These are phyloP conservation scores for Anoplophora glabripennis DNA, from an alignment of 1,140 invertebrate genomes.

Conservation along the genomic window DNA sequence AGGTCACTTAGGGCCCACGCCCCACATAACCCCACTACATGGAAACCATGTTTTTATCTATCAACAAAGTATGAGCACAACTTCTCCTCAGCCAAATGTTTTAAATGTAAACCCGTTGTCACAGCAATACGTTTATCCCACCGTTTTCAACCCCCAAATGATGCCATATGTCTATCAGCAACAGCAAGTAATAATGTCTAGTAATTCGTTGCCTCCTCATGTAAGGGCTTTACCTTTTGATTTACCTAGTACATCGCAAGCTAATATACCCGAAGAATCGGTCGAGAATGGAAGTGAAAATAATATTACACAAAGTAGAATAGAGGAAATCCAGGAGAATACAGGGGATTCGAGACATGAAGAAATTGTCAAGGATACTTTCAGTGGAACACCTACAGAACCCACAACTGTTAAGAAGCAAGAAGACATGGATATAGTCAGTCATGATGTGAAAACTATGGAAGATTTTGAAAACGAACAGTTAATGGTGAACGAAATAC, in stretches of 20 bases:
- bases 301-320: background rate
- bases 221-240: conserved; percentile 37
- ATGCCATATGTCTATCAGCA: conserved; percentile 57
- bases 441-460: conserved; percentile 9
- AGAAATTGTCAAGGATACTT: conserved; percentile 5
- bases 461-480: conserved; percentile 11
- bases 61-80: conserved; percentile 58
- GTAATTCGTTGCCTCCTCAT: conserved; percentile 32
- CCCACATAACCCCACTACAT: conserved; percentile 24
- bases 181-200: conserved; percentile 57
- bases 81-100: conserved; percentile 45
- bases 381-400: conserved; percentile 3
- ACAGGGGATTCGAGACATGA: conserved; percentile 15
- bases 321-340: conserved; percentile 13
- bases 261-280: conserved; percentile 1
- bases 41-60: conserved; percentile 55
- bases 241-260: conserved; percentile 11
- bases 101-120: conserved; percentile 48
- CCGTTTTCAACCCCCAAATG: conserved; percentile 55
- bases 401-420: conserved; percentile 10
- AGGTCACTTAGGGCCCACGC: conserved; percentile 8
- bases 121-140: conserved; percentile 56
- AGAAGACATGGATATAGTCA: background rate
- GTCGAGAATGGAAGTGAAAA: background rate
- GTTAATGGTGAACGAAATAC: conserved; percentile 1